These are phyloP conservation scores for Lutjanus campechanus DNA, from an alignment of 2,797 vertebrate species.

Conservation along the genomic window DNA sequence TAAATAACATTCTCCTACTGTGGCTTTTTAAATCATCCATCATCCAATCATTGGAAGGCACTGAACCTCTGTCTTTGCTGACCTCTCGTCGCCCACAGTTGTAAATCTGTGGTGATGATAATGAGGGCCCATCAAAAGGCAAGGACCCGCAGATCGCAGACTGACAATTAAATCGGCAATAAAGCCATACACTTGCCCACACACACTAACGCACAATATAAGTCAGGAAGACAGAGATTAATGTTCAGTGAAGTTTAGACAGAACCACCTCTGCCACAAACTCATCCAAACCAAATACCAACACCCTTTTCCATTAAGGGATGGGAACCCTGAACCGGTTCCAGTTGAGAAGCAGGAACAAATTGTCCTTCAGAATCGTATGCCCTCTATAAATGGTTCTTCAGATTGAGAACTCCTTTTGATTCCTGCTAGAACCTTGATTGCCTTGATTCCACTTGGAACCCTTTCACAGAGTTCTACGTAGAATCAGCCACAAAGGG, in stretches of 20 bases:
- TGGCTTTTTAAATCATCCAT: conserved; percentile 43
- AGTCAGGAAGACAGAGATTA: neutral
- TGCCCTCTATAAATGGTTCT: no score
- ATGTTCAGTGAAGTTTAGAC: neutral
- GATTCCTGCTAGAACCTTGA: no score
- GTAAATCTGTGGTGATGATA: conserved; percentile 55
- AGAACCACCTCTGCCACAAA: neutral
- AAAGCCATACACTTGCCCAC: conserved; percentile 5
- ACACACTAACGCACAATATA: conserved; percentile 3
- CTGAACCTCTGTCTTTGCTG: conserved; percentile 25
- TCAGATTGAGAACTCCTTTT: no score
- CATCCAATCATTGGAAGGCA: conserved; percentile 39
- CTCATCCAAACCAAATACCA: neutral
- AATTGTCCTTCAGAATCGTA: no score
- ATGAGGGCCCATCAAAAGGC: conserved; percentile 53
- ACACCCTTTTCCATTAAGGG: neutral
- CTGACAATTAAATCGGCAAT: conserved; percentile 50
- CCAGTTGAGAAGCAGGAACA: no score
- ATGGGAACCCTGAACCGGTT: no score
- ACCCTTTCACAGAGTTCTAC: no score
- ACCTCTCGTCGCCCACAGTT: conserved; percentile 39
- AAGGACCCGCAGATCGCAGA: conserved; percentile 44
- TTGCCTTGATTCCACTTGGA: no score
- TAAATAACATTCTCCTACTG: conserved; percentile 8
- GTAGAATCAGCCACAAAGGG: no score